Evolutionary conservation across 2,888 invertebrate species (phyloP).

Genomic region (Eupithecia pulchellata): DNA sequence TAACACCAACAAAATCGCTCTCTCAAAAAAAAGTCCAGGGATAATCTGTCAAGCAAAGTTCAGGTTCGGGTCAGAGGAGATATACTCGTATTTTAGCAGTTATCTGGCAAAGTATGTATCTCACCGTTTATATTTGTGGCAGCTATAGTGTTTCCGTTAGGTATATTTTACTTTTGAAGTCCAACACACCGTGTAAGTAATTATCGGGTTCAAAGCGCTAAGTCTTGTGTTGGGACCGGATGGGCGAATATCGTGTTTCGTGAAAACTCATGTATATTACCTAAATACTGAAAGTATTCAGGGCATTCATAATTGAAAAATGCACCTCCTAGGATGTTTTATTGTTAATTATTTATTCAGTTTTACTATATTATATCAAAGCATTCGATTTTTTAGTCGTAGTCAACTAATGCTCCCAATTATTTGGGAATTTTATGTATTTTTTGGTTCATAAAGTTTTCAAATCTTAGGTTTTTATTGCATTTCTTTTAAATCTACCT

Average conservation of each 20-base stretch:
- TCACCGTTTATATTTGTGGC: not conserved
- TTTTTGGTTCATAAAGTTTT: too few species aligned
- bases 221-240: not conserved
- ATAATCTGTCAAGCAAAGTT: not conserved
- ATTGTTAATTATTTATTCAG: too few species aligned
- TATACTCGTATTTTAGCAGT: too few species aligned
- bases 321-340: not conserved
- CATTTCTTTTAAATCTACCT: too few species aligned
- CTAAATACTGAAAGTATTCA: too few species aligned
- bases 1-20: not conserved
- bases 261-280: not conserved
- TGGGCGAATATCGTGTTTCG: not conserved
- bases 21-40: not conserved
- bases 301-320: not conserved
- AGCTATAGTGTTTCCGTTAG: not conserved
- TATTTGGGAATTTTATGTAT: too few species aligned
- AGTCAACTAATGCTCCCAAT: too few species aligned
- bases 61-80: too few species aligned
- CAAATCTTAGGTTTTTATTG: too few species aligned
- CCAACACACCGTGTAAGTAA: conserved; percentile 2
- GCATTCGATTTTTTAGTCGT: too few species aligned
- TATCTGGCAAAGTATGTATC: not conserved
- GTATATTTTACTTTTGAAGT: not conserved
- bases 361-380: too few species aligned
- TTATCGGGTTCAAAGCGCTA: not conserved